Base-by-base conservation (phyloP, 2,113 vertebrate genomes). In the Trematomus loennbergii region DNA sequence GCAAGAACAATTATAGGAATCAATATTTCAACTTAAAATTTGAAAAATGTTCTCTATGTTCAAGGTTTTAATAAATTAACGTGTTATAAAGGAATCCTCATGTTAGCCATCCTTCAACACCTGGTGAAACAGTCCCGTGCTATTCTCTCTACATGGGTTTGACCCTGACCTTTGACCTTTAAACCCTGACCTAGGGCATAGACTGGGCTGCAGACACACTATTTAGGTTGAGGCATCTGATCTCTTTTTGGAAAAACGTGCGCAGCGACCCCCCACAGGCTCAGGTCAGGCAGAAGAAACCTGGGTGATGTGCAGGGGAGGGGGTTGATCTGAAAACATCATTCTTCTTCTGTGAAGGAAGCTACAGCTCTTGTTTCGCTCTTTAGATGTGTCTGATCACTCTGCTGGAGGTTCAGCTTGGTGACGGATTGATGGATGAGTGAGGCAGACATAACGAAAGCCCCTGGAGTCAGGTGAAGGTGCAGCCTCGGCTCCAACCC, bases 401-500 rank as follows among this genome's bases (percentile, higher is more conserved):
- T 63, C 74, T 49, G 73, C 81, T 75, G 77, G 84, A 83, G 69
- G 69, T 72, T 72, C n/a, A 49, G 48, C 53, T 33, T 46, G 64
- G 48, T 61, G 74, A 85, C 4, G 1, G 64, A 78, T 72, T 62
- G 74, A 82, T 79, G 59, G 76, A 76, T 78, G 60, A 61, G 33
- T 15, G 54, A 72, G 46, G 52, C 17, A 68, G 72, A 78, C 3
- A 15, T 54, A 72, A 48, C 64, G 13, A 77, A 71, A 66, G 59
- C 86, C 85, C 71, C 82, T 85, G 92, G 88, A 92, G 88, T 87
- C 92, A 90, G 91, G 88, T 78, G 0, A 70, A 79, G 91, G 90
- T 87, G 78, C 69, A 81, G 87, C 93, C 92, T 90, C 85, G 88
- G 75, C 40, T 62, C 48, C 57, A 12, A 2, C 89, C 89, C n/a